A percentile compares a stretch with the other conserved stretches of the same genome.
These are phyloP conservation scores for Hypocryptadius cinnamomeus DNA, from an alignment of 2,113 vertebrate genomes.

Conservation along the genomic window DNA sequence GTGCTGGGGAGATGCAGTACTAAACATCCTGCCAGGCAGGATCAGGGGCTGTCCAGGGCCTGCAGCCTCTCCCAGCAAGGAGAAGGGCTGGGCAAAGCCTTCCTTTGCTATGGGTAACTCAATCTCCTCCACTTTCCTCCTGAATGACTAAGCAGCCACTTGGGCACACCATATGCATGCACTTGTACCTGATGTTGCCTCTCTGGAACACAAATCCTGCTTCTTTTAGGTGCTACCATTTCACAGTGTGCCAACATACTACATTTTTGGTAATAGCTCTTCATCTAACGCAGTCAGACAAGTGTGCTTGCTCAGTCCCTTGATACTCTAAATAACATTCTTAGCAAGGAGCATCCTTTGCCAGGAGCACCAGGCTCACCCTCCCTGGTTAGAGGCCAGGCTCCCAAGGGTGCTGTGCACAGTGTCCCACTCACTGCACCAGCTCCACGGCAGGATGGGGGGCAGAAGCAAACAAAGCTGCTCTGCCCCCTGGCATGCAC, in stretches of 20 bases:
- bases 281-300: background rate
- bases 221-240: background rate
- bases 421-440: fast-evolving
- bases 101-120: background rate
- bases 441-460: background rate
- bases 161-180: background rate
- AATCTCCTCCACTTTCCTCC: background rate
- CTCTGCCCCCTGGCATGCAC: background rate
- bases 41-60: background rate
- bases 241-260: background rate
- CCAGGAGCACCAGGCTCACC: background rate
- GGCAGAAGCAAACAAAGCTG: background rate
- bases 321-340: background rate
- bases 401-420: background rate
- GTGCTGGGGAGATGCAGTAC: background rate
- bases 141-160: background rate
- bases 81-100: background rate
- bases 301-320: background rate
- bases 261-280: conserved; percentile 23
- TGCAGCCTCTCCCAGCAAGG: background rate
- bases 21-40: background rate
- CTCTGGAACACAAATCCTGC: background rate
- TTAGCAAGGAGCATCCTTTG: background rate
- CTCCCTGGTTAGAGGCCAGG: background rate
- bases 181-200: background rate